Evolutionary conservation across 1,140 invertebrate species (phyloP).

Genomic region (Wiebesia pumilae): DNA sequence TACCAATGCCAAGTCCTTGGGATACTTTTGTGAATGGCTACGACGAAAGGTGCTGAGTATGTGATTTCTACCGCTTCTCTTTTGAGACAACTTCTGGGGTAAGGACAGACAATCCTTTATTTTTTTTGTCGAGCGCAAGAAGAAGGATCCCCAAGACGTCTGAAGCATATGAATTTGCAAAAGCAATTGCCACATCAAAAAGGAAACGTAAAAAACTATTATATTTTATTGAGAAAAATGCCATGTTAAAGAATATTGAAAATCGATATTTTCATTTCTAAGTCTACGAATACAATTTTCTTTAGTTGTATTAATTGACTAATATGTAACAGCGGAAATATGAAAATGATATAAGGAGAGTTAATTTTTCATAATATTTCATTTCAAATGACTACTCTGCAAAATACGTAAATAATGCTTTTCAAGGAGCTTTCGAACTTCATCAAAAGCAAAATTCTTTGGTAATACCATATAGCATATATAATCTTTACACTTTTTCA

Average conservation of each 20-base stretch:
- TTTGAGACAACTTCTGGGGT: slow-evolving; percentile 41
- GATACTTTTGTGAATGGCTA: slow-evolving; percentile 42
- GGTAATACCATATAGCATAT: too few species aligned
- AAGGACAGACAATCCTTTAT: slow-evolving; percentile 24
- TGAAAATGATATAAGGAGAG: too few species aligned
- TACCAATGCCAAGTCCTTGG: slow-evolving; percentile 44
- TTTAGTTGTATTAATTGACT: too few species aligned
- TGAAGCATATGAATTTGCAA: slow-evolving; percentile 25
- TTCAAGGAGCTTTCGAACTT: too few species aligned
- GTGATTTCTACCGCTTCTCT: slow-evolving; percentile 36
- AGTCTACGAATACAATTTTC: neutral
- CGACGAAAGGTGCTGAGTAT: slow-evolving; percentile 50
- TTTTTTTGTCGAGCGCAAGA: slow-evolving; percentile 20
- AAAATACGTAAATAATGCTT: too few species aligned
- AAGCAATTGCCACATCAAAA: slow-evolving; percentile 7
- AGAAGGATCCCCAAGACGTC: neutral
- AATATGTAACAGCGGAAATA: too few species aligned
- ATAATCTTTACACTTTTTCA: too few species aligned
- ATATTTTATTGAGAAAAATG: neutral
- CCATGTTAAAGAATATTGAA: neutral
- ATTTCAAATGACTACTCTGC: too few species aligned
- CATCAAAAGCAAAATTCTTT: too few species aligned
- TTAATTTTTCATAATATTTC: too few species aligned
- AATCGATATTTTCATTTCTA: neutral
- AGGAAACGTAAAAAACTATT: slow-evolving; percentile 16